Percentiles rank a stretch among this genome's conserved stretches.
phyloP scores from a whole-genome alignment of 2,113 vertebrate species.

The Rhabdomys dilectus region DNA sequence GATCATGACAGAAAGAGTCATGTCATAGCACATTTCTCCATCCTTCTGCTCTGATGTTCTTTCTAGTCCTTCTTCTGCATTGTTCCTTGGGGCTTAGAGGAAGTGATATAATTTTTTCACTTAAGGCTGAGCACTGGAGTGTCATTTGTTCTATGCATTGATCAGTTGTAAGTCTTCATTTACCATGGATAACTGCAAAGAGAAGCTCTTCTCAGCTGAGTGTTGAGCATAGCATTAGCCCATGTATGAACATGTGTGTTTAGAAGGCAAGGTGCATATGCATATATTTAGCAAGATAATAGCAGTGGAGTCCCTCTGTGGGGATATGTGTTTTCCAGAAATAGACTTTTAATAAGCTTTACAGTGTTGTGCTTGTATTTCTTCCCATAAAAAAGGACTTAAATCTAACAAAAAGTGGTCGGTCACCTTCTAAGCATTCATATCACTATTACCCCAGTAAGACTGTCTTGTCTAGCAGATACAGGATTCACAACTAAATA shows the following conservation, averaged over 20 bases:
- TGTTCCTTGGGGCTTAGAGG: not conserved
- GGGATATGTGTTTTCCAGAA: not conserved
- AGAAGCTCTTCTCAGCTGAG: not conserved
- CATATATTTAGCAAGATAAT: not conserved
- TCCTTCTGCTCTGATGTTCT: not conserved
- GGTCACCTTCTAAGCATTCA: not conserved
- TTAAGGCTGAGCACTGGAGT: too few relatives aligned
- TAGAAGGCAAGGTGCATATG: too few relatives aligned
- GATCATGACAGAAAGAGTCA: not conserved
- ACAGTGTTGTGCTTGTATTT: not conserved
- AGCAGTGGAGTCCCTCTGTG: not conserved
- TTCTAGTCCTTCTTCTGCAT: too few relatives aligned
- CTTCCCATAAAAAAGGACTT: not conserved
- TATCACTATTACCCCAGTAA: not conserved
- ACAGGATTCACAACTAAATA: not conserved
- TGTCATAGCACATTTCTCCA: not conserved
- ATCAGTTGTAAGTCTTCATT: not conserved
- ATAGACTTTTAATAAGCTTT: not conserved
- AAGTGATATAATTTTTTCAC: not conserved
- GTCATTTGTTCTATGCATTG: not conserved
- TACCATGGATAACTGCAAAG: not conserved
- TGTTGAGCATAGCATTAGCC: not conserved
- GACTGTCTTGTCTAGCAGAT: not conserved
- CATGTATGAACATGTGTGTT: not conserved
- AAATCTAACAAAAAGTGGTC: not conserved